phyloP scores from a whole-genome alignment of 1,140 invertebrate genomes.

The Phthorimaea operculella region DNA sequence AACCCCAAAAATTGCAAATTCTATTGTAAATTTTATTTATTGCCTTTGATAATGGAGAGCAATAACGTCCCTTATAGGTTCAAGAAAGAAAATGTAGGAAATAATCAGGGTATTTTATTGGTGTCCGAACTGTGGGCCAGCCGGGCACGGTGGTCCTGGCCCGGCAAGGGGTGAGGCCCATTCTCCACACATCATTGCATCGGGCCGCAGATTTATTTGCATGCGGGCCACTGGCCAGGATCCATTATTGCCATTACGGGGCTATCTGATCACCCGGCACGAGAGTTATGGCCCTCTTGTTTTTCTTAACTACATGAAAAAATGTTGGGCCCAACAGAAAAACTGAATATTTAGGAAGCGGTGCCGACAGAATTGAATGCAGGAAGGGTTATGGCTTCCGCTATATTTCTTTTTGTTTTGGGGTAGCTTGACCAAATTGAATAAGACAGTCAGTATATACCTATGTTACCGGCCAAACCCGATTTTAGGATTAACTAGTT shows the following conservation, averaged over 20 bases:
- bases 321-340: conserved; percentile 39
- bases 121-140: conserved; percentile 19
- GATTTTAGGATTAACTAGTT: too few species aligned
- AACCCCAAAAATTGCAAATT: background rate
- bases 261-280: conserved; percentile 62
- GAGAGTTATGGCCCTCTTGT: conserved; percentile 63
- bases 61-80: background rate
- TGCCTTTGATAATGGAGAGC: background rate
- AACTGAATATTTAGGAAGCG: conserved; percentile 38
- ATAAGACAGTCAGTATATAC: conserved; percentile 16
- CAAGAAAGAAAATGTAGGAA: conserved; percentile 5
- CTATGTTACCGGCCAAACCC: too few species aligned
- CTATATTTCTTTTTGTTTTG: conserved; percentile 46
- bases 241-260: conserved; percentile 64
- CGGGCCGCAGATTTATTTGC: conserved; percentile 66
- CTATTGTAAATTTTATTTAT: background rate
- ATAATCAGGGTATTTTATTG: conserved; percentile 27
- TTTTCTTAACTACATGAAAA: conserved; percentile 57
- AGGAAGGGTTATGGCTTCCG: conserved; percentile 57
- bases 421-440: conserved; percentile 7
- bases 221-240: conserved; percentile 67
- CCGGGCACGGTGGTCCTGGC: conserved; percentile 1
- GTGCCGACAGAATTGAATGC: conserved; percentile 27
- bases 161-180: conserved; percentile 47
- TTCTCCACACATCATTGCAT: conserved; percentile 67